A percentile compares a stretch with the other conserved stretches of the same genome.
Evolutionary conservation across 2,888 invertebrate genomes (phyloP).

Genomic region (Calameuta idolon): DNA sequence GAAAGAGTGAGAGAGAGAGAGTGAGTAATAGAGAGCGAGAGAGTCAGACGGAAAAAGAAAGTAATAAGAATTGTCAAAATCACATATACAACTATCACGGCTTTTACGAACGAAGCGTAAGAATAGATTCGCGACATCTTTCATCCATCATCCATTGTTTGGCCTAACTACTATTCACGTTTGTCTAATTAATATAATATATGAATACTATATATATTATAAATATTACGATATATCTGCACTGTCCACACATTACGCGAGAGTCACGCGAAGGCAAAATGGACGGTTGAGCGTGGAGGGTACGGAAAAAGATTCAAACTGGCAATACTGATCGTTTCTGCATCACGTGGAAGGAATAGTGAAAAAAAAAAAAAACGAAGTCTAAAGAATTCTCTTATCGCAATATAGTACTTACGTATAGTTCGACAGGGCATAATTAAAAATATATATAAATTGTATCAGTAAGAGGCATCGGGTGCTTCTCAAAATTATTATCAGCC

Average conservation of each 20-base stretch:
- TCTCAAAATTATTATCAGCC: background rate
- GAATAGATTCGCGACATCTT: background rate
- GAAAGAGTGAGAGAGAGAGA: background rate
- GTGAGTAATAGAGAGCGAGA: too few relatives aligned
- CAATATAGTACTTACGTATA: background rate
- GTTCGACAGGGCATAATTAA: background rate
- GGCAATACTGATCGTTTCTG: background rate
- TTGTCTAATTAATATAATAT: constrained; percentile 34
- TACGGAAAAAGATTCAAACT: background rate
- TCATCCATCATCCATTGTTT: constrained; percentile 30
- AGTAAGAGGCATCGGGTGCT: background rate
- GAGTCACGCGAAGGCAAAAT: background rate
- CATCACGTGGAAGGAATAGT: background rate
- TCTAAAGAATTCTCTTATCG: background rate
- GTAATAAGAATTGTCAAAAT: background rate
- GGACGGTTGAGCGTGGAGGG: background rate
- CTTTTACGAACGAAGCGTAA: background rate
- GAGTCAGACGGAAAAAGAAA: too few relatives aligned
- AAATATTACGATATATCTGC: constrained; percentile 25
- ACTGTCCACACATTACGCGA: constrained; percentile 7
- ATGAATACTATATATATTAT: constrained; percentile 16
- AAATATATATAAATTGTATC: background rate
- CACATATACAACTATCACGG: background rate
- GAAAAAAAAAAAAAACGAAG: background rate
- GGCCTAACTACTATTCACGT: constrained; percentile 40